A percentile compares a stretch with the other conserved stretches of the same genome.
Conservation (phyloP, 2,888 invertebrate species). For the Mythimna vitellina region DNA sequence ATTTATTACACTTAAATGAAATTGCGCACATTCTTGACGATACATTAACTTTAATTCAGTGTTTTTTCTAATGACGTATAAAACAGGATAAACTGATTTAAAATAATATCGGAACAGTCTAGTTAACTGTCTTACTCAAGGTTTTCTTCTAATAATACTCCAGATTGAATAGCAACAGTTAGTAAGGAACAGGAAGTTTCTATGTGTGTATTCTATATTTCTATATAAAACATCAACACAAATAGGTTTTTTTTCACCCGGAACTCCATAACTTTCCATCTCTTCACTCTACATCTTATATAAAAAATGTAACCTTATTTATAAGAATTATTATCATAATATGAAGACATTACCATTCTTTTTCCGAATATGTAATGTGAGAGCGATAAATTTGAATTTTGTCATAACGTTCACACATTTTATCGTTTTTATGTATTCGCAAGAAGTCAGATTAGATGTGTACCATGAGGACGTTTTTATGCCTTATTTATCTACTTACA, state of each 20-base stretch:
- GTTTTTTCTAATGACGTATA: too few relatives aligned
- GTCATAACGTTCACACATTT: constrained; percentile 64
- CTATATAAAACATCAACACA: background rate
- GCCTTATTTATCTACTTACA: constrained; percentile 41
- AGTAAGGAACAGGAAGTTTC: too few relatives aligned
- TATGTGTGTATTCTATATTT: too few relatives aligned
- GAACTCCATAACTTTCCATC: constrained; percentile 39
- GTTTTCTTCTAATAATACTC: too few relatives aligned
- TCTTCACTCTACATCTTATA: constrained; percentile 48
- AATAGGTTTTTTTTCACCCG: constrained; percentile 18
- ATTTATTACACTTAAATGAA: too few relatives aligned
- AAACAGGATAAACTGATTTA: too few relatives aligned
- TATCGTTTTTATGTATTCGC: constrained; percentile 60
- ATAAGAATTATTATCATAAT: constrained; percentile 69
- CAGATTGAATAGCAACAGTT: too few relatives aligned
- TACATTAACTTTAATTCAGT: background rate
- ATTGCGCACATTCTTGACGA: background rate
- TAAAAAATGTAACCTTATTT: constrained; percentile 62
- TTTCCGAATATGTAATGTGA: constrained; percentile 64
- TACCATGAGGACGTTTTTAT: constrained; percentile 43
- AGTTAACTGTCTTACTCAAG: too few relatives aligned
- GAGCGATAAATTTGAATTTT: constrained; percentile 68
- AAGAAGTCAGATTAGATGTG: constrained; percentile 57
- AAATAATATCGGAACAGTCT: too few relatives aligned
- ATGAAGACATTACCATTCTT: constrained; percentile 66